Evolutionary conservation across 2,888 invertebrate genomes (phyloP).

Genomic region (Drosophila paramelanica): DNA sequence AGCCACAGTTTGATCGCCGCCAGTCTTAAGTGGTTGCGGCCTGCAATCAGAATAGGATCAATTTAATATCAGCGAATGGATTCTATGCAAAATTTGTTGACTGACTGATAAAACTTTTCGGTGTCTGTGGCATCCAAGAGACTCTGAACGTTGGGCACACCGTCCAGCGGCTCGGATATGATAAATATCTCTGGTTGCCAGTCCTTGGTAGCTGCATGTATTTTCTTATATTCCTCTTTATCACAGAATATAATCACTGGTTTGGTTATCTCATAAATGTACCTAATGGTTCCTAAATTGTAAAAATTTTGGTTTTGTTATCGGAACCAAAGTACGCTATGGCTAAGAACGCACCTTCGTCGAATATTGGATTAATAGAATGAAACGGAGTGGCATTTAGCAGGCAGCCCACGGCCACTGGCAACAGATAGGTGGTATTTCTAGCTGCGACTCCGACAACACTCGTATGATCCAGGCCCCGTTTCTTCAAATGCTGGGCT

Average conservation of each 20-base stretch:
- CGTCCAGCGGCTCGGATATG: conserved; percentile 50
- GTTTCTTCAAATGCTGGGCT: conserved; percentile 57
- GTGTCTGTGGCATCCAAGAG: conserved; percentile 41
- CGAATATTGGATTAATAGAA: conserved; percentile 1
- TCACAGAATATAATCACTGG: conserved; percentile 64
- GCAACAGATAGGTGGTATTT: conserved; percentile 4
- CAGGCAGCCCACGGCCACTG: conserved; percentile 5
- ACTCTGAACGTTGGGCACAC: conserved; percentile 49
- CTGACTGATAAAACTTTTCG: conserved; percentile 57
- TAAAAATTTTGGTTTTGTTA: neutral
- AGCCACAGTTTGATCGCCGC: conserved; percentile 59
- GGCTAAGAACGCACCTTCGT: neutral
- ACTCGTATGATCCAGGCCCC: conserved; percentile 57
- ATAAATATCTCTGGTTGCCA: conserved; percentile 57
- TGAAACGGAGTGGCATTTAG: conserved; percentile 8
- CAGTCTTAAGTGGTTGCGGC: conserved; percentile 46
- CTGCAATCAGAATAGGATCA: neutral
- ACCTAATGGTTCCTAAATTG: conserved; percentile 40
- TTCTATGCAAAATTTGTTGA: neutral
- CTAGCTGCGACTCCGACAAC: conserved; percentile 67
- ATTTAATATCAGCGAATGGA: neutral
- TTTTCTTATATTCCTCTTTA: conserved; percentile 48
- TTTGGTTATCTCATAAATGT: conserved; percentile 54
- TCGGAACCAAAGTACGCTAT: neutral
- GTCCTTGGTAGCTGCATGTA: conserved; percentile 42